phyloP scores from a whole-genome alignment of 2,113 vertebrate genomes.

The Datnioides undecimradiatus region DNA sequence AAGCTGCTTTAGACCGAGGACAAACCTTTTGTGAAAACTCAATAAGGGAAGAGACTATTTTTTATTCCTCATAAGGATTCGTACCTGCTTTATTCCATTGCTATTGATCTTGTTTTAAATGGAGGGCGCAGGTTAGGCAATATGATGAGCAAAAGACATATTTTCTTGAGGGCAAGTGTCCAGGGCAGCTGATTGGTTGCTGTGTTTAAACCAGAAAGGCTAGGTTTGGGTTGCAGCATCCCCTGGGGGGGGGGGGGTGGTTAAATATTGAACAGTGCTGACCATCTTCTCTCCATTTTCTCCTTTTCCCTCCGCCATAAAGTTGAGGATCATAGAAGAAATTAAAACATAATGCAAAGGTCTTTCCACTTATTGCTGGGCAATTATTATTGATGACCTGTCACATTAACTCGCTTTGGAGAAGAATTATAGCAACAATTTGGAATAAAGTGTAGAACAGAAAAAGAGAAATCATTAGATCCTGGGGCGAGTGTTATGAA shows the following conservation, averaged over 20 bases:
- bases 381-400: slow-evolving; percentile 83
- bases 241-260: slow-evolving; percentile 29
- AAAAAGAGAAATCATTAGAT: slow-evolving; percentile 81
- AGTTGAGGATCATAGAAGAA: slow-evolving; percentile 65
- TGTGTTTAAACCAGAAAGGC: slow-evolving; percentile 64
- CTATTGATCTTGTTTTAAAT: slow-evolving; percentile 73
- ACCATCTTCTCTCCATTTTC: slow-evolving; percentile 38
- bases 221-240: slow-evolving; percentile 35
- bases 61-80: slow-evolving; percentile 58
- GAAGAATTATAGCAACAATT: slow-evolving; percentile 83
- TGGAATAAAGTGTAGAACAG: slow-evolving; percentile 78
- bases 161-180: slow-evolving; percentile 63
- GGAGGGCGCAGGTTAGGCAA: slow-evolving; percentile 50
- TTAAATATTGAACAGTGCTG: slow-evolving; percentile 74
- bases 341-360: slow-evolving; percentile 85
- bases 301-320: slow-evolving; percentile 28
- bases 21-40: slow-evolving; percentile 70
- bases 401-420: slow-evolving; percentile 79
- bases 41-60: slow-evolving; percentile 64
- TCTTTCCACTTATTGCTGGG: slow-evolving; percentile 77
- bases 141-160: slow-evolving; percentile 58
- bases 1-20: slow-evolving; percentile 35
- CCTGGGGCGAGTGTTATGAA: slow-evolving; percentile 76
- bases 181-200: slow-evolving; percentile 34
- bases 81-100: slow-evolving; percentile 70